Evolutionary conservation across 1,140 invertebrate species (phyloP).

Genomic region (Sinonovacula constricta): DNA sequence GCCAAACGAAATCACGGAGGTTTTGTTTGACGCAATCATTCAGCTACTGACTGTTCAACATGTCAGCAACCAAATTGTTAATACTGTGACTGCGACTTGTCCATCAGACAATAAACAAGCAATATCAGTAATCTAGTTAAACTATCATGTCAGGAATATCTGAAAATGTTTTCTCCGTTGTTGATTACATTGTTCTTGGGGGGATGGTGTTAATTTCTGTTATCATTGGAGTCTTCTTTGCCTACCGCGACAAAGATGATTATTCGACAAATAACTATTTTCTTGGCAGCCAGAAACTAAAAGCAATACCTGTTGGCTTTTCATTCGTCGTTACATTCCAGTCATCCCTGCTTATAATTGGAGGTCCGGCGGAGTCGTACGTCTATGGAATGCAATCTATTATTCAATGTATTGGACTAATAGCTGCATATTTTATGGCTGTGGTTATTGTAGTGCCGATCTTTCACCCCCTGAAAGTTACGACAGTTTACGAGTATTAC

Average conservation of each 20-base stretch:
- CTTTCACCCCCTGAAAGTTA: too few species aligned
- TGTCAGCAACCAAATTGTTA: too few species aligned
- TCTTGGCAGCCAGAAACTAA: slow-evolving; percentile 81
- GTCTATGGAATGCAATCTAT: slow-evolving; percentile 32
- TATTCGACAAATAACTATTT: slow-evolving; percentile 89
- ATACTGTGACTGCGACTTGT: too few species aligned
- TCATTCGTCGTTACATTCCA: slow-evolving; percentile 55
- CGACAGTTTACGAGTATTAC: slow-evolving; percentile 50
- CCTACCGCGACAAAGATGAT: slow-evolving; percentile 86
- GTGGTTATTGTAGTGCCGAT: slow-evolving; percentile 50
- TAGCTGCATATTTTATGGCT: slow-evolving; percentile 18
- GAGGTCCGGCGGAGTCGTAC: slow-evolving; percentile 53
- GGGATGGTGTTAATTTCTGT: slow-evolving; percentile 74
- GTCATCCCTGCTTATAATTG: slow-evolving; percentile 53
- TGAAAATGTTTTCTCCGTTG: too few species aligned
- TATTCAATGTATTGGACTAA: slow-evolving; percentile 36
- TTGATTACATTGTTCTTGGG: slow-evolving; percentile 57
- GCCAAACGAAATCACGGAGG: too few species aligned
- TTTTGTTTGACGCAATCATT: too few species aligned
- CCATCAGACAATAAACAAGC: too few species aligned
- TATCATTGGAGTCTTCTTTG: slow-evolving; percentile 87
- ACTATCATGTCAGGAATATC: too few species aligned
- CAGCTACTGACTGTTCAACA: too few species aligned
- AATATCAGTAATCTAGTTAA: too few species aligned
- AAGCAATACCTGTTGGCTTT: slow-evolving; percentile 39